Evolutionary conservation across 92 coral and sea anemone genomes (phyloP), one percentile per base, ranked within the genome.

Genomic region (Palythoa grandiflora): DNA sequence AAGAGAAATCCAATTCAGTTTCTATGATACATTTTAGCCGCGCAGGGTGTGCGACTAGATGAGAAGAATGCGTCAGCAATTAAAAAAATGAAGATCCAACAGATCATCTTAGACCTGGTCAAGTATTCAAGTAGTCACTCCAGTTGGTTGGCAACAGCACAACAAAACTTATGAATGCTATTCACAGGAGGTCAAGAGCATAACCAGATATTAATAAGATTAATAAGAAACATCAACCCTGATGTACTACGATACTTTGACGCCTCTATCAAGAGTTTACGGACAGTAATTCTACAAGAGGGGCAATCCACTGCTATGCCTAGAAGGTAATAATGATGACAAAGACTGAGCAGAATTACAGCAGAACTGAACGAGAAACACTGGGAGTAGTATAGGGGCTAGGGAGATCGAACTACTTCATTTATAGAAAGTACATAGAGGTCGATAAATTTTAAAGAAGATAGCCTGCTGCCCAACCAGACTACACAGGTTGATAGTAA

Each of bases 111-210:
- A 11, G 89, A 83, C 75, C 73, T 88, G 1, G 89, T 72, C 0
- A 88, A 78, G 87, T 91, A 88, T 71, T 83, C 87, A 35, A 90
- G 93, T 65, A 88, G 91, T 39, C 90, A 84, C 19, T 93, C 92
- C 5, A 87, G 74, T 11, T 66, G 60, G 16, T 75, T 88, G 90
- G 89, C 2, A 87, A 73, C 19, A 20, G 87, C 5, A 79, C 85
- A 35, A 81, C 91, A 28, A 91, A 87, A 5, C 83, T 87, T 39
- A 20, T 89, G 79, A 16, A 76, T 77, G 4, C 88, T 88, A 15
- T 84, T 40, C 48, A 6, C 50, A 3, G 88, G 89, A 92, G 89
- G 93, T 2, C 86, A 88, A 10, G 93, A 90, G 79, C 91, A 87
- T 39, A 83, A 86, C 75, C 77, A 28, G 19, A 51, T 88, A 54